phyloP scores from a whole-genome alignment of 2,797 vertebrate genomes.

The Pseudomugil tenellus region DNA sequence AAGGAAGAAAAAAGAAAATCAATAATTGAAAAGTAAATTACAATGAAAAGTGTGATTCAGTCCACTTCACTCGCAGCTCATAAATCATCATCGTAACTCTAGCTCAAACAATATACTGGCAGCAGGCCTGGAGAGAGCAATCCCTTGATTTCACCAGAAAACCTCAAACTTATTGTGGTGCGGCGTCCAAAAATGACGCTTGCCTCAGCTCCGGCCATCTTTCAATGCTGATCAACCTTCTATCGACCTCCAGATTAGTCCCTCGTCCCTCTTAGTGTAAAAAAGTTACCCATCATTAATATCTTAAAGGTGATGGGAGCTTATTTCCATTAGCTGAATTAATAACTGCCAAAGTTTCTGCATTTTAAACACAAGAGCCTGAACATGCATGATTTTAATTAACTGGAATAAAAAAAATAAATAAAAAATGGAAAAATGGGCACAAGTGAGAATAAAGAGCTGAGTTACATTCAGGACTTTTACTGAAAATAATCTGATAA shows the following conservation, averaged over 20 bases:
- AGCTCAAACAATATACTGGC: constrained; percentile 57
- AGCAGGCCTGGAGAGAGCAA: constrained; percentile 38
- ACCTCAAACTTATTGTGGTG: constrained; percentile 2
- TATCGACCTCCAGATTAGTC: constrained; percentile 24
- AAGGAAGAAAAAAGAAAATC: constrained; percentile 7
- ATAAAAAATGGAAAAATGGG: background rate
- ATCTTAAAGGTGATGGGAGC: background rate
- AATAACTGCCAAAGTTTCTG: background rate
- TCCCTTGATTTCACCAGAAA: constrained; percentile 37
- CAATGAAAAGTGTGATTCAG: constrained; percentile 62
- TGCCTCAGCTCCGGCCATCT: constrained; percentile 22
- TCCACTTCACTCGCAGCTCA: constrained; percentile 53
- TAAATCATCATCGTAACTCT: constrained; percentile 68
- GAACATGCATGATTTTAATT: background rate
- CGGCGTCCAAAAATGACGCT: constrained; percentile 31
- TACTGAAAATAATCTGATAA: background rate
- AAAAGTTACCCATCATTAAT: background rate
- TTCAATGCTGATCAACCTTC: constrained; percentile 11
- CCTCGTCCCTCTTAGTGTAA: constrained; percentile 6
- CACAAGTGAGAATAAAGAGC: background rate
- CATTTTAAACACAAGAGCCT: background rate
- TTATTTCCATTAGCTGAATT: background rate
- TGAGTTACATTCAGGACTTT: background rate
- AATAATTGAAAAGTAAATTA: constrained; percentile 58
- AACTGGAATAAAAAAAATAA: background rate